These are phyloP conservation scores for Diadema setosum DNA, from an alignment of 35 echinoderm and acorn worm species.

Conservation along the genomic window DNA sequence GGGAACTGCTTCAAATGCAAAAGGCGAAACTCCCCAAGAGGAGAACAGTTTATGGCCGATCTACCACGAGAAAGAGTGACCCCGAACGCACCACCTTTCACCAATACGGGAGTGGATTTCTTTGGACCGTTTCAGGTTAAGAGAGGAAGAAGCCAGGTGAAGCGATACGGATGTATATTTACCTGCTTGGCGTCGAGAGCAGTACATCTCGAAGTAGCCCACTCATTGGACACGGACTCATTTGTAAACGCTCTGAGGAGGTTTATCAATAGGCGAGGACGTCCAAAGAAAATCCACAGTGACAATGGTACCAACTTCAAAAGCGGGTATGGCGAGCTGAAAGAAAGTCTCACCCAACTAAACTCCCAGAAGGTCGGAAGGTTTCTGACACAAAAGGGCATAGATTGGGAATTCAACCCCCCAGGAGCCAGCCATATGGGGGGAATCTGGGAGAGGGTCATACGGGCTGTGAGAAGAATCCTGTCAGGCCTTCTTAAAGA, in stretches of 20 bases:
- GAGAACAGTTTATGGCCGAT: conserved; percentile 48
- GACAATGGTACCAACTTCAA: not conserved
- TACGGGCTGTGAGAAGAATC: conserved; percentile 23
- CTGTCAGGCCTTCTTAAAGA: conserved; percentile 19
- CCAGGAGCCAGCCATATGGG: not conserved
- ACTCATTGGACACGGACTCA: conserved; percentile 56
- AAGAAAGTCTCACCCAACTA: not conserved
- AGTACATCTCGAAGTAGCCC: conserved; percentile 50
- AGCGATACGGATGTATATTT: conserved; percentile 65
- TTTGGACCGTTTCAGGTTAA: conserved; percentile 69
- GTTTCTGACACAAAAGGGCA: not conserved
- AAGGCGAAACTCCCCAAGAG: not conserved
- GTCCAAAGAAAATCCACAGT: too few relatives aligned
- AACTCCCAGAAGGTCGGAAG: not conserved
- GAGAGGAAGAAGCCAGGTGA: conserved; percentile 29
- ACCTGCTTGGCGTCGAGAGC: conserved; percentile 56
- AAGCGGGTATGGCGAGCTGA: not conserved
- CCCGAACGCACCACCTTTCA: conserved; percentile 53
- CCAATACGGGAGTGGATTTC: conserved; percentile 45
- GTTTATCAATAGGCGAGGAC: conserved; percentile 41
- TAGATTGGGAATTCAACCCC: conserved; percentile 64
- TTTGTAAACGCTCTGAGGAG: conserved; percentile 56
- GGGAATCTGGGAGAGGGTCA: too few relatives aligned
- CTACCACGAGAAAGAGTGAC: too few relatives aligned
- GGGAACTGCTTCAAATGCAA: too few relatives aligned